phyloP scores from a whole-genome alignment of 2,888 invertebrate species.

The Gortyna flavago region DNA sequence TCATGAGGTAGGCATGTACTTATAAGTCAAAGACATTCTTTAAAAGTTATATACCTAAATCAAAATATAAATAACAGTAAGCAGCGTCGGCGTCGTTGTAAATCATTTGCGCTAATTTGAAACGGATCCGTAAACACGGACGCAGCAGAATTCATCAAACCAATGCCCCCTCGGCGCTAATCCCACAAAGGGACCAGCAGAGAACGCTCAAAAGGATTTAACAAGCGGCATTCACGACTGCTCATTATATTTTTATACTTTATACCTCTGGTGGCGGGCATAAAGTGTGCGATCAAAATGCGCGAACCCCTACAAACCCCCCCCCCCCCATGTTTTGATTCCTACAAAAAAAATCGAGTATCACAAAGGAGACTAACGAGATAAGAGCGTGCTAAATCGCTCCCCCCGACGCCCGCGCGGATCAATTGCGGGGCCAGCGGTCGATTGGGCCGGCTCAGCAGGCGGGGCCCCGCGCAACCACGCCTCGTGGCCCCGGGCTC shows the following conservation, averaged over 20 bases:
- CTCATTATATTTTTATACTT: conserved; percentile 90
- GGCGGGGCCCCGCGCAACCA: conserved; percentile 68
- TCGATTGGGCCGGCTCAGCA: conserved; percentile 85
- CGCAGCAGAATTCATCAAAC: conserved; percentile 77
- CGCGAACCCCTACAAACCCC: conserved; percentile 90
- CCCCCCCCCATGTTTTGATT: conserved; percentile 91
- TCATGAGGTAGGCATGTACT: conserved; percentile 30
- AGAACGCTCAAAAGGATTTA: conserved; percentile 88
- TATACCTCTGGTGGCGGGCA: conserved; percentile 84
- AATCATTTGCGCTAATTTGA: conserved; percentile 87
- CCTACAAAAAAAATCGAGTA: conserved; percentile 89
- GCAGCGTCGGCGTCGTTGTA: conserved; percentile 79
- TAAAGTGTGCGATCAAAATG: conserved; percentile 90
- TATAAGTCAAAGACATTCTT: conserved; percentile 52
- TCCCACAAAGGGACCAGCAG: conserved; percentile 85
- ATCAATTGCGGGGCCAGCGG: conserved; percentile 85
- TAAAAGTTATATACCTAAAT: conserved; percentile 77
- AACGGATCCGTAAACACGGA: conserved; percentile 83
- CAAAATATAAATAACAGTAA: conserved; percentile 80
- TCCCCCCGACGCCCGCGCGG: conserved; percentile 86
- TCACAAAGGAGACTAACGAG: conserved; percentile 90
- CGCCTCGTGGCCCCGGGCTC: conserved; percentile 71
- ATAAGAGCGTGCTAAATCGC: conserved; percentile 90
- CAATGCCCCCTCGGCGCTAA: conserved; percentile 78
- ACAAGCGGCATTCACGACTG: conserved; percentile 88